Percentiles rank a stretch among this genome's conserved stretches.
Evolutionary conservation across 1,140 invertebrate species (phyloP).

Genomic region (Lamellibrachia luymesi): DNA sequence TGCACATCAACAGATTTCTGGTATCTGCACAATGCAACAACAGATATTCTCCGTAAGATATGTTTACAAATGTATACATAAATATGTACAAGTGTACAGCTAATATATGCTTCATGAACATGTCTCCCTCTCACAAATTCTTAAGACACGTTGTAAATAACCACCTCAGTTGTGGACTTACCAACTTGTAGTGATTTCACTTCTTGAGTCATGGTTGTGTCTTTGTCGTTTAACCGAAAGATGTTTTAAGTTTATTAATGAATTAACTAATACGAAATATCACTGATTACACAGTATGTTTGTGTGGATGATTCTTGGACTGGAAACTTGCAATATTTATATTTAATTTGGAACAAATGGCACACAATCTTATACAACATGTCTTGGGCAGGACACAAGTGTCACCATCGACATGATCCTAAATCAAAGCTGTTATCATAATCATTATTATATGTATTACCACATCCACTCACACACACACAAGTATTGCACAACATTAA

Average conservation of each 20-base stretch:
- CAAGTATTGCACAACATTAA: neutral
- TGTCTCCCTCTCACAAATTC: neutral
- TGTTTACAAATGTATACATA: neutral
- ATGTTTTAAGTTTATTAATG: neutral
- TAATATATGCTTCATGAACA: neutral
- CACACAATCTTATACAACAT: neutral
- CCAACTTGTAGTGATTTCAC: neutral
- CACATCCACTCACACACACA: neutral
- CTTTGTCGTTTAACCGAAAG: neutral
- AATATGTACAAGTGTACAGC: neutral
- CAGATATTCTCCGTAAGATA: neutral
- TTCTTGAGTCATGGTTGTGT: neutral
- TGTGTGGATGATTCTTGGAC: no score
- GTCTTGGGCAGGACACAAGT: neutral
- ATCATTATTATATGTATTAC: neutral
- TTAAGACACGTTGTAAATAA: neutral
- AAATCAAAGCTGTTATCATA: neutral
- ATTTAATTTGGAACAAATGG: neutral
- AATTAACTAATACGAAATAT: neutral
- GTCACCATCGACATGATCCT: neutral
- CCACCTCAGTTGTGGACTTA: neutral
- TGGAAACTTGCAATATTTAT: neutral
- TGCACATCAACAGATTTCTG: neutral
- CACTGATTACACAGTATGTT: no score
- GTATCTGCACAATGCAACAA: neutral